phyloP scores from a whole-genome alignment of 2,888 invertebrate genomes.

The Galerucella pusilla region DNA sequence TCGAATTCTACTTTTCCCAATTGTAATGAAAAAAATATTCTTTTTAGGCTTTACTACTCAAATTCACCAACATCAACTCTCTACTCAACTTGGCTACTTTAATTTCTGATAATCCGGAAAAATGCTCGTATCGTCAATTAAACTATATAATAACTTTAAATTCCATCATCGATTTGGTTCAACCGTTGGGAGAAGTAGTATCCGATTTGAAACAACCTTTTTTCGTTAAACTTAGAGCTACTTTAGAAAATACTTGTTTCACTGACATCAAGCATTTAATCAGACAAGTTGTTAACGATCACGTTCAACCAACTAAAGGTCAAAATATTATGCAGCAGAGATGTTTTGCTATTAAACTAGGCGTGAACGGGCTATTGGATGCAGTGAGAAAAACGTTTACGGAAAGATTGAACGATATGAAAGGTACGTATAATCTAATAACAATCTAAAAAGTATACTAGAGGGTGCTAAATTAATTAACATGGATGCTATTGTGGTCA shows the following conservation, averaged over 20 bases:
- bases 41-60: constrained; percentile 71
- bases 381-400: constrained; percentile 85
- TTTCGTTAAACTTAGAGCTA: constrained; percentile 53
- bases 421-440: constrained; percentile 62
- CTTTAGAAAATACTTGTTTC: constrained; percentile 53
- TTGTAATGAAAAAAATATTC: neutral
- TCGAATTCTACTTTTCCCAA: neutral
- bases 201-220: constrained; percentile 52
- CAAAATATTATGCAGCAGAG: constrained; percentile 70
- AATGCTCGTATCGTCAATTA: constrained; percentile 64
- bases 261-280: constrained; percentile 49
- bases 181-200: constrained; percentile 70
- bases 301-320: constrained; percentile 70
- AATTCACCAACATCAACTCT: constrained; percentile 83
- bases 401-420: constrained; percentile 86
- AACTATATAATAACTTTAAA: constrained; percentile 82
- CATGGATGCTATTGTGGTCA: too few relatives aligned
- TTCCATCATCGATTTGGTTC: constrained; percentile 77
- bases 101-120: constrained; percentile 64
- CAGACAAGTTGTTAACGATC: constrained; percentile 65
- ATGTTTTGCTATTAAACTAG: constrained; percentile 81
- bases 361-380: constrained; percentile 83
- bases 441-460: too few relatives aligned
- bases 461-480: too few relatives aligned
- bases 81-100: constrained; percentile 73